phyloP scores from a whole-genome alignment of 2,113 vertebrate species.

The Leuciscus idus region DNA sequence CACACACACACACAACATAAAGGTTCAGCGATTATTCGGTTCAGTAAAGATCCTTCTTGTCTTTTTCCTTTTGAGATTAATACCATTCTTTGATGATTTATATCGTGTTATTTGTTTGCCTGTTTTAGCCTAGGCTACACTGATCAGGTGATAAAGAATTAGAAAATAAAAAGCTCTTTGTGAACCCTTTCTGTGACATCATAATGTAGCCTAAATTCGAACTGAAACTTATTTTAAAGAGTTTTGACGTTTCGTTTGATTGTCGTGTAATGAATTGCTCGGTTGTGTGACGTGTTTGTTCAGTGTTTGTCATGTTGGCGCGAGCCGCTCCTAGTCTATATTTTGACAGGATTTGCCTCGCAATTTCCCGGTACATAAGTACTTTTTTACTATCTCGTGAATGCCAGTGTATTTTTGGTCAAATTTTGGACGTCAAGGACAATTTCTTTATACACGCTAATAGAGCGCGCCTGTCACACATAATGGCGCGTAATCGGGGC shows the following conservation, averaged over 20 bases:
- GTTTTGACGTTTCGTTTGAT: neutral
- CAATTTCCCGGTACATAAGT: constrained; percentile 29
- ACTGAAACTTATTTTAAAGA: neutral
- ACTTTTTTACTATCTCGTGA: constrained; percentile 59
- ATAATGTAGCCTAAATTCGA: neutral
- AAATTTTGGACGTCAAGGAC: constrained; percentile 80
- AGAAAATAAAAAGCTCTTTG: neutral
- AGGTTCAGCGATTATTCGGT: neutral
- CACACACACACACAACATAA: neutral
- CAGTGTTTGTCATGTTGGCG: constrained; percentile 4
- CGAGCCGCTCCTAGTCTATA: neutral
- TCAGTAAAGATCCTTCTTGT: neutral
- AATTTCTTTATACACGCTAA: constrained; percentile 83
- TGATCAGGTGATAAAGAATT: neutral
- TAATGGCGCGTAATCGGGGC: constrained; percentile 87
- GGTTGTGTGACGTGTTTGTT: neutral
- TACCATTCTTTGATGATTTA: neutral
- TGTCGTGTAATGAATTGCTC: constrained; percentile 18
- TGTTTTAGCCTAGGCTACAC: no score
- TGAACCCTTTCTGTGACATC: neutral
- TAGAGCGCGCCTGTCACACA: constrained; percentile 81
- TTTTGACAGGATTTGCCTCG: constrained; percentile 27
- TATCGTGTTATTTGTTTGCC: neutral
- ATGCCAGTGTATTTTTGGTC: constrained; percentile 79
- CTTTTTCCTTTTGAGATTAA: neutral